Percentiles rank a stretch among this genome's conserved stretches.
Evolutionary conservation across 2,797 vertebrate species (phyloP).

Genomic region (Leontopithecus rosalia): DNA sequence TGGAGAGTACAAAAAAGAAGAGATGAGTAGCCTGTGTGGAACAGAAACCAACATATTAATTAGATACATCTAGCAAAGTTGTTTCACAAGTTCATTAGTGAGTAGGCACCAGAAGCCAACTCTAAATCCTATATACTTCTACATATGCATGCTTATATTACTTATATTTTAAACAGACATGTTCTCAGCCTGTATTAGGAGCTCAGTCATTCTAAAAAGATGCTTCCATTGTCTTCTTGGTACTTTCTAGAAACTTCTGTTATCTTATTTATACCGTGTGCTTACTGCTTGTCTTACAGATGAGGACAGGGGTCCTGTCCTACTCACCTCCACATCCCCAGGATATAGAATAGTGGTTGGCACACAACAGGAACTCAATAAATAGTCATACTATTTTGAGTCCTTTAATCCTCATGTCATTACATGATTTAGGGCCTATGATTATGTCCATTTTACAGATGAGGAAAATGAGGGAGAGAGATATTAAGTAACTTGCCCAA

Average conservation of each 20-base stretch:
- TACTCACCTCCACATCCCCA: background rate
- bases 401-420: background rate
- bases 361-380: background rate
- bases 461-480: background rate
- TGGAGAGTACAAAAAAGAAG: background rate
- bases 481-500: background rate
- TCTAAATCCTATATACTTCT: background rate
- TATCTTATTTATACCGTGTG: background rate
- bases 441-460: background rate
- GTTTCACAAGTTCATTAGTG: background rate
- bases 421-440: background rate
- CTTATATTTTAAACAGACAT: background rate
- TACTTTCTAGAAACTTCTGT: background rate
- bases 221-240: background rate
- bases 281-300: background rate
- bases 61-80: background rate
- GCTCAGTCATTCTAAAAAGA: background rate
- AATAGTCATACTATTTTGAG: background rate
- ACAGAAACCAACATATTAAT: background rate
- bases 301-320: no score
- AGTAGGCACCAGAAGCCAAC: background rate
- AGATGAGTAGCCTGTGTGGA: background rate
- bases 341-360: background rate
- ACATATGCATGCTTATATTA: background rate
- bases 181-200: background rate